These are phyloP conservation scores for Suillia variegata DNA, from an alignment of 2,888 invertebrate species.

Conservation along the genomic window DNA sequence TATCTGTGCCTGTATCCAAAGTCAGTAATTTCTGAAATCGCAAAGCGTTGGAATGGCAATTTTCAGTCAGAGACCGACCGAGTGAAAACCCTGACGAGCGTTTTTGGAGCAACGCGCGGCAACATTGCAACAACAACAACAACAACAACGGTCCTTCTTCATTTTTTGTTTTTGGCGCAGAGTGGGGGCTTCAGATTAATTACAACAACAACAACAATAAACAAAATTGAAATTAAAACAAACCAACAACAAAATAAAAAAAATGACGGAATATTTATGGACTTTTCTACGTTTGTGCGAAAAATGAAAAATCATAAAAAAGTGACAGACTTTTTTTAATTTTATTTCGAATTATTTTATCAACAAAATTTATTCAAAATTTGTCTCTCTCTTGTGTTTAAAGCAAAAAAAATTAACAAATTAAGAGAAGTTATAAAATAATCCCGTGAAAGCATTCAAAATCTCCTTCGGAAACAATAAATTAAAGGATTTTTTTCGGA, in stretches of 20 bases:
- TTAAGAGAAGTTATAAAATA: too few relatives aligned
- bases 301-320: too few relatives aligned
- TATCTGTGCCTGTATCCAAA: neutral
- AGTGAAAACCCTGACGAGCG: conserved; percentile 61
- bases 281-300: too few relatives aligned
- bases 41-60: conserved; percentile 14
- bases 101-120: conserved; percentile 41
- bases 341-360: neutral
- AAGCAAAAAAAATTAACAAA: too few relatives aligned
- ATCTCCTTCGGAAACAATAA: too few relatives aligned
- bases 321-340: too few relatives aligned
- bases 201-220: conserved; percentile 12
- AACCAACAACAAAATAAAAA: conserved; percentile 16
- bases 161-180: conserved; percentile 35
- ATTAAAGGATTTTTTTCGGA: too few relatives aligned
- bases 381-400: too few relatives aligned
- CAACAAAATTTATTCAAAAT: conserved; percentile 3
- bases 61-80: conserved; percentile 51
- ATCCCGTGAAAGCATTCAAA: too few relatives aligned
- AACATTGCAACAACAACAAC: too few relatives aligned
- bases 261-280: neutral
- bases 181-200: conserved; percentile 35
- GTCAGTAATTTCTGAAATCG: too few relatives aligned
- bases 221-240: conserved; percentile 11
- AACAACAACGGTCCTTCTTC: too few relatives aligned